Conservation (phyloP, 2,113 vertebrate genomes). For the Larimichthys polyactis region DNA sequence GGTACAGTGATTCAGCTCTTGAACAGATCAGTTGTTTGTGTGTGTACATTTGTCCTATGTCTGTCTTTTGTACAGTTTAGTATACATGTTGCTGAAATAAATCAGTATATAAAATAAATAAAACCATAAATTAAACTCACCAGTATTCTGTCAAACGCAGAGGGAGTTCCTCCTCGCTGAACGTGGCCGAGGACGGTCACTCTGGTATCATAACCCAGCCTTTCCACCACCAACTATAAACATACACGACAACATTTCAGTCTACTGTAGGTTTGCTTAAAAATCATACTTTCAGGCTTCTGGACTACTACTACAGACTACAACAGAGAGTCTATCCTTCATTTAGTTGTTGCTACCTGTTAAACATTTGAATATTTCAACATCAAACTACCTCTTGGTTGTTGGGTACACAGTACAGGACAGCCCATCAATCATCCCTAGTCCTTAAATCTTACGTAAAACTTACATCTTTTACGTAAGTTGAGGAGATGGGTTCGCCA, state of each 20-base stretch:
- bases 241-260: slow-evolving; percentile 23
- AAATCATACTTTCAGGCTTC: background rate
- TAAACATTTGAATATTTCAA: no score
- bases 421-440: background rate
- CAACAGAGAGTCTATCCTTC: no score
- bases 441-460: background rate
- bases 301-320: no score
- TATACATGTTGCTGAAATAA: background rate
- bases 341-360: background rate
- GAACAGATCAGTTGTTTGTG: no score
- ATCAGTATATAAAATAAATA: background rate
- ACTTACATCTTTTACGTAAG: slow-evolving; percentile 91
- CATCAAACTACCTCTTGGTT: background rate
- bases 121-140: slow-evolving; percentile 77
- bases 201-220: slow-evolving; percentile 93
- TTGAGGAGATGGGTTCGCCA: slow-evolving; percentile 91
- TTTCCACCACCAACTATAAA: slow-evolving; percentile 88
- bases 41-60: no score
- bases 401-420: background rate
- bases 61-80: background rate
- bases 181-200: slow-evolving; percentile 96
- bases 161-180: slow-evolving; percentile 94
- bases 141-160: slow-evolving; percentile 93
- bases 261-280: background rate
- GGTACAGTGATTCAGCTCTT: no score